Evolutionary conservation across 2,888 invertebrate genomes (phyloP), one percentile per base, ranked within the genome.

Genomic region (Phortica okadai): DNA sequence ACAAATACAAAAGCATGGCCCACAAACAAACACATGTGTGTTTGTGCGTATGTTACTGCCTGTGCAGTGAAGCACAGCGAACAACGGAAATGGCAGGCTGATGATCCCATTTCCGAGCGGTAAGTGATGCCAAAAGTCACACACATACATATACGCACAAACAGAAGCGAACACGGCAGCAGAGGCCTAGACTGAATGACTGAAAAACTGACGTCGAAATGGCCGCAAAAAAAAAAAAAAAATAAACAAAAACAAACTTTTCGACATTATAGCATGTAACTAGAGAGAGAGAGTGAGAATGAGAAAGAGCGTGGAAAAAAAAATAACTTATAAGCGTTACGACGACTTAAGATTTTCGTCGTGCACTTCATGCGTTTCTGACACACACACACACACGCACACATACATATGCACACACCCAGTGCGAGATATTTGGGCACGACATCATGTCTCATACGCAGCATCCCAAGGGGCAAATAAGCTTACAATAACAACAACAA

Each of bases 81-180:
- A 79, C 87, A 82, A 88, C 80, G 89, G 88, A 88, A 88, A 89
- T 88, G 86, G 87, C 88, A 85, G 87, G 89, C 89, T 89, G 89
- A 89, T 89, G 89, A 89, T 89, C 89, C 89, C 89, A 89, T 89
- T 89, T 89, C 89, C 89, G 89, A 89, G 84, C 84, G 88, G 89
- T 89, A 89, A 89, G 89, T 89, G 89, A 89, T 89, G 89, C 87
- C 89, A 89, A 85, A 85, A 86, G 84, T 87, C 83, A 84, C 82
- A 84, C 84, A 82, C 80, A 79, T 77, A 77, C 79, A 79, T 33
- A 78, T 78, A 33, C 11, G 21, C 56, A 45, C 16, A 25, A 62
- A 54, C 14, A 16, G 67, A 7, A 44, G 25, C 56, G 56, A 50
- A 75, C 58, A 77, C 77, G 75, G 74, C 67, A 77, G 74, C 66